Conservation (phyloP, 2,888 invertebrate species). For the Brachyptera putata region DNA sequence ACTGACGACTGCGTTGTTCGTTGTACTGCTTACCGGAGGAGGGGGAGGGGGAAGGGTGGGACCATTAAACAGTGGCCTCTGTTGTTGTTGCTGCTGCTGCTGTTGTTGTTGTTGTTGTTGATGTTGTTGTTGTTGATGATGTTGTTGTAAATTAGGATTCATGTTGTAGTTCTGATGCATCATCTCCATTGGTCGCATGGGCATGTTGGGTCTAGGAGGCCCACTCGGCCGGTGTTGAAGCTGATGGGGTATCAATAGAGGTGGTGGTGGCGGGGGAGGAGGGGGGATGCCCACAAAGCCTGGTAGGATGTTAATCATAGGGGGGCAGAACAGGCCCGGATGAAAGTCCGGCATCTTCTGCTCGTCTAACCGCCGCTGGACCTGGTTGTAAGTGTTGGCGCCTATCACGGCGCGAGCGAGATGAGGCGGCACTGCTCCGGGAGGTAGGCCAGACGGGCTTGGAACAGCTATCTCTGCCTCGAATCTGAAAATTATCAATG, state of each 20-base stretch:
- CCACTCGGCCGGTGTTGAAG: slow-evolving; percentile 21
- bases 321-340: slow-evolving; percentile 36
- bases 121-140: background rate
- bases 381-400: slow-evolving; percentile 62
- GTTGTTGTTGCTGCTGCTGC: background rate
- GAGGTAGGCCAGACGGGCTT: slow-evolving; percentile 46
- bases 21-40: background rate
- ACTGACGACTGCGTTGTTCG: slow-evolving; percentile 35
- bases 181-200: slow-evolving; percentile 37
- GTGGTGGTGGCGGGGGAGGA: slow-evolving; percentile 17
- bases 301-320: slow-evolving; percentile 39
- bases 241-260: slow-evolving; percentile 25
- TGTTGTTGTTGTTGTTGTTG: background rate
- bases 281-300: slow-evolving; percentile 30
- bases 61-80: no score
- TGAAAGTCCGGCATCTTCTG: slow-evolving; percentile 23
- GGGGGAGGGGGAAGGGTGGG: background rate
- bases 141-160: background rate
- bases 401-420: slow-evolving; percentile 67
- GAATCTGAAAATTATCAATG: slow-evolving; percentile 55
- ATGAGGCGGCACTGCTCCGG: slow-evolving; percentile 43
- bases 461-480: slow-evolving; percentile 71
- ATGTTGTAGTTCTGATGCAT: slow-evolving; percentile 37
- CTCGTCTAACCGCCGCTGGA: slow-evolving; percentile 29
- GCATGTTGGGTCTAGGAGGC: no score